Conservation (phyloP, 2,113 vertebrate species). For the zebrafish (Danio rerio) region GRCz12tu NC_133199.1:14456001-14456500, state of each 20-base stretch:
- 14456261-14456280: not conserved
- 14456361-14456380: no score
- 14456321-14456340: not conserved
- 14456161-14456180: not conserved
- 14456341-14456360: no score
- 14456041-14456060: not conserved
- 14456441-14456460: no score
- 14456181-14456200: not conserved
- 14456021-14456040: not conserved
- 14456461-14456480: no score
- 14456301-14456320: not conserved
- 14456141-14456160: not conserved
- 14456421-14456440: no score
- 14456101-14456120: not conserved
- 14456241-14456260: not conserved
- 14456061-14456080: not conserved
- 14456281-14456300: not conserved
- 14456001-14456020: not conserved
- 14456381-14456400: no score
- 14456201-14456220: not conserved
- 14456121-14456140: no score
- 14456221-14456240: not conserved
- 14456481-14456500: no score
- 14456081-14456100: not conserved
- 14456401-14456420: no score